Base-by-base conservation (phyloP, 2,888 invertebrate species). In the Caenorhabditis imperialis region DNA sequence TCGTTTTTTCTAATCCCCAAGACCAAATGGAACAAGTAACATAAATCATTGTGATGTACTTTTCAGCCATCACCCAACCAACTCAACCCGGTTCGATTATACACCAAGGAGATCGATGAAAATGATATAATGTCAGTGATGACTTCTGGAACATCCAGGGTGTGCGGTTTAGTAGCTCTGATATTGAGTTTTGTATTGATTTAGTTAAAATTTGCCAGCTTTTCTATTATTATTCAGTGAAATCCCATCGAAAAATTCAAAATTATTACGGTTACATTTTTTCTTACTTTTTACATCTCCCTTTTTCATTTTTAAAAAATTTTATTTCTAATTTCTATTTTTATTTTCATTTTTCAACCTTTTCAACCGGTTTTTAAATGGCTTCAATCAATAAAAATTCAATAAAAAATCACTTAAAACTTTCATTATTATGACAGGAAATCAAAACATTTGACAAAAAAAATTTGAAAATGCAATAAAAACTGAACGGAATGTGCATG, bases 1-100 rank as follows among this genome's bases (percentile, higher is more conserved):
- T n/a, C n/a, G n/a, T n/a, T n/a, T n/a, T n/a, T 30, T 30, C 7
- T 30, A 30, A 30, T 30, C 30, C 30, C 10, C 30, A 10, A 30
- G 30, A 30, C 6, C 30, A 30, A 6, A 44, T 44, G 44, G 44
- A 30, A 16, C 55, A 14, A 25, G 20, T 44, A 37, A 20, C 53
- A 62, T 62, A 62, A 62, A 62, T 62, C 62, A 62, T 62, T 30
- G 6, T 30, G 37, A 33, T 42, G 33, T 33, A 42, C n/a, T 62
- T 16, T 45, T 42, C 16, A 27, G n/a, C 50, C 40, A n/a, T n/a
- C n/a, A n/a, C n/a, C 50, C 16, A 62, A 27, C 22, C 62, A 71
- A 27, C 37, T 62, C 33, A 73, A 73, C 48, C 73, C 73, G 55
- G 73, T 73, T 2, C 60, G 73, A 33, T 60, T 73, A 54, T 73